Percentiles rank a stretch among this genome's conserved stretches.
phyloP scores from a whole-genome alignment of 2,888 invertebrate genomes.

The Tetheella fluctuosa region DNA sequence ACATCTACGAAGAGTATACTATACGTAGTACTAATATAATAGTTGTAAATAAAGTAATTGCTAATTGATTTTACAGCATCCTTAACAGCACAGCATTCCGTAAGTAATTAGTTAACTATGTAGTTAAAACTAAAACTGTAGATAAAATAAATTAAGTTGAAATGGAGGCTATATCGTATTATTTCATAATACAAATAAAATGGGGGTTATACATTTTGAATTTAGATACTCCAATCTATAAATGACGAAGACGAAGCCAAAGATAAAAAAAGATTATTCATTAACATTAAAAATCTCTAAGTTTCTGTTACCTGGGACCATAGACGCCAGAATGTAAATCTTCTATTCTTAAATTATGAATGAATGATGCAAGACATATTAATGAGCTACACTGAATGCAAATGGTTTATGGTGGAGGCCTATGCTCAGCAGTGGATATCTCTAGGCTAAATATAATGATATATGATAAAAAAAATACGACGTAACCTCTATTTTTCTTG shows the following conservation, averaged over 20 bases:
- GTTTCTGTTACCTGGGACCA: too few relatives aligned
- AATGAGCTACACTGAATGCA: too few relatives aligned
- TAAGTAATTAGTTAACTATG: slow-evolving; percentile 1
- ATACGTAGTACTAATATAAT: not conserved
- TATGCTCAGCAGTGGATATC: not conserved
- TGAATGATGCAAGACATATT: too few relatives aligned
- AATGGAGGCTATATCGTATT: not conserved
- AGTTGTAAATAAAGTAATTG: slow-evolving; percentile 5
- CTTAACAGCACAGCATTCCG: slow-evolving; percentile 5
- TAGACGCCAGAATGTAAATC: too few relatives aligned
- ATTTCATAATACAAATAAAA: too few relatives aligned
- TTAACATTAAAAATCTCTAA: too few relatives aligned
- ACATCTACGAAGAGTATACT: not conserved
- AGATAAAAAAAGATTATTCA: too few relatives aligned
- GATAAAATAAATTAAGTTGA: not conserved
- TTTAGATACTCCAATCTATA: too few relatives aligned
- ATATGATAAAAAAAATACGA: not conserved
- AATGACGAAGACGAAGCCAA: too few relatives aligned
- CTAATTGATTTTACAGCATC: slow-evolving; percentile 2
- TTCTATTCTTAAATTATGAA: too few relatives aligned
- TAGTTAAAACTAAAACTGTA: not conserved
- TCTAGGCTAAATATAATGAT: not conserved
- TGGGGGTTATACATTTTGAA: too few relatives aligned
- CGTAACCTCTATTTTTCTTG: not conserved
- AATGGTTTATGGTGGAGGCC: too few relatives aligned